Conservation (phyloP, 2,113 vertebrate genomes). For the Amazona vittata region DNA sequence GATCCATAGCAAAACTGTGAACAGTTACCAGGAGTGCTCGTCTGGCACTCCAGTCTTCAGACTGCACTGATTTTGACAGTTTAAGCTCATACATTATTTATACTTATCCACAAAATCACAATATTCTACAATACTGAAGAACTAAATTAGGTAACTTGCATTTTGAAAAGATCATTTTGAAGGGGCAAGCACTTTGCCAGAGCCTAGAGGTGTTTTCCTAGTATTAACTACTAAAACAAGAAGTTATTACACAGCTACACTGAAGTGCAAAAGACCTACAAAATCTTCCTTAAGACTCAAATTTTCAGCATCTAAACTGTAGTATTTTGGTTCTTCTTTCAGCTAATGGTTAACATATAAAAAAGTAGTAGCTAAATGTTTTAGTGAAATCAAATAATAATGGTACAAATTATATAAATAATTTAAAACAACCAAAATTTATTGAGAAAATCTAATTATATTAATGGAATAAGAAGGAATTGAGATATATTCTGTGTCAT, state of each 20-base stretch:
- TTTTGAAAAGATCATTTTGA: neutral
- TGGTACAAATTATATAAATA: neutral
- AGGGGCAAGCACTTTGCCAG: neutral
- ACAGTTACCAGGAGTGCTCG: neutral
- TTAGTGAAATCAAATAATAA: neutral
- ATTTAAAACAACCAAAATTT: neutral
- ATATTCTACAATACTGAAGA: neutral
- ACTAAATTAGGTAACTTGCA: neutral
- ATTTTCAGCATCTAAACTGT: neutral
- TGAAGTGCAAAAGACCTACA: neutral
- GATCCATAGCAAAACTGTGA: neutral
- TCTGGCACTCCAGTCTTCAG: neutral
- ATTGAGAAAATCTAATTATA: neutral
- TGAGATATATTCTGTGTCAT: neutral
- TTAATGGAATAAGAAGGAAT: neutral
- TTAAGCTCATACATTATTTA: conserved; percentile 5
- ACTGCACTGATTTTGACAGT: neutral
- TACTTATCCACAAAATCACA: neutral
- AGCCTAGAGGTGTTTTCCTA: neutral
- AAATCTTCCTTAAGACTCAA: neutral
- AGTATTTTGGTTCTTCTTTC: neutral
- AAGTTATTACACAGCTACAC: neutral
- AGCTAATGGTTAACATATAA: neutral
- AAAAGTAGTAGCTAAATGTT: neutral
- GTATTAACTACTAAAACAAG: neutral